Percentiles rank a stretch among this genome's conserved stretches.
Evolutionary conservation across 2,113 vertebrate species (phyloP).

Genomic region (Calonectris borealis): DNA sequence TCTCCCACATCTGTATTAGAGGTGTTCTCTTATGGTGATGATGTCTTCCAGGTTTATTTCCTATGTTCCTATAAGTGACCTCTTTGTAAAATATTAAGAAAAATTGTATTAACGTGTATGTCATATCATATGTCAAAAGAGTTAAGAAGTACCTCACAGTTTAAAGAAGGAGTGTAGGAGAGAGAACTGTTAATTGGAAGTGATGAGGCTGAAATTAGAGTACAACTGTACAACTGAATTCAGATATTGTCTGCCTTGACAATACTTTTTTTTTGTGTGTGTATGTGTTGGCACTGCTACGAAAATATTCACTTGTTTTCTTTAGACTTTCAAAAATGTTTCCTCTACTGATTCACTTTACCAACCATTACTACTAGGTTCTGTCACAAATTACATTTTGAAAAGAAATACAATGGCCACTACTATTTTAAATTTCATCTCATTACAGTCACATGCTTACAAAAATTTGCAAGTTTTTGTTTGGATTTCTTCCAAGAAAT

Average conservation of each 20-base stretch:
- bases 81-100: background rate
- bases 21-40: background rate
- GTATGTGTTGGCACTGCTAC: background rate
- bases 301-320: background rate
- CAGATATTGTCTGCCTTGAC: background rate
- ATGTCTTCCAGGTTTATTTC: background rate
- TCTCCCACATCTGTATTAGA: background rate
- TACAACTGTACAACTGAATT: background rate
- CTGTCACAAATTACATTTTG: background rate
- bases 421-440: background rate
- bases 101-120: background rate
- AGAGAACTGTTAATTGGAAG: background rate
- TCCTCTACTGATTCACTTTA: background rate
- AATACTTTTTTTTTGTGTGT: background rate
- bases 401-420: background rate
- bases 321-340: background rate
- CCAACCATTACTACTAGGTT: background rate
- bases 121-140: background rate
- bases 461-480: background rate
- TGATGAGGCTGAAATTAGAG: background rate
- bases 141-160: background rate
- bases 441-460: background rate
- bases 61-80: background rate
- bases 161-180: background rate
- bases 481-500: background rate